phyloP scores from a whole-genome alignment of 2,797 vertebrate species.

The Poeciliopsis infans region DNA sequence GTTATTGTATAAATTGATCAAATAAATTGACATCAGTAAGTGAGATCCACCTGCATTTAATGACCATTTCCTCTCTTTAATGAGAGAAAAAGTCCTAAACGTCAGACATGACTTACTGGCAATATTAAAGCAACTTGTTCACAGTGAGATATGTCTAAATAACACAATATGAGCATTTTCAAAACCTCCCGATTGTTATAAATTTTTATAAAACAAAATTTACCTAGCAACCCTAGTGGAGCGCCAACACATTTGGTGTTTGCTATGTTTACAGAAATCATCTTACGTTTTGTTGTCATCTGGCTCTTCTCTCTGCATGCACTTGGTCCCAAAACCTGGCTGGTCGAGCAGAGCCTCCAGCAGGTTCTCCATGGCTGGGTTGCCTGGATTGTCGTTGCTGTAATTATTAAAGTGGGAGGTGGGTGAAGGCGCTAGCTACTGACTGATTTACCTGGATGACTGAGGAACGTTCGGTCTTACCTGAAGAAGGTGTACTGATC shows the following conservation, averaged over 20 bases:
- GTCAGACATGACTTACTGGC: too few relatives aligned
- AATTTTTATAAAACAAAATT: too few relatives aligned
- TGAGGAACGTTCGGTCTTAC: constrained; percentile 60
- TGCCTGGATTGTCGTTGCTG: constrained; percentile 85
- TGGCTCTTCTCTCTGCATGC: constrained; percentile 68
- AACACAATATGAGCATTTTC: too few relatives aligned
- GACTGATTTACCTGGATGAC: background rate
- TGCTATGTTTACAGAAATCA: background rate
- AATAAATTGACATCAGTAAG: too few relatives aligned
- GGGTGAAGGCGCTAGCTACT: background rate
- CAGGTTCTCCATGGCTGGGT: constrained; percentile 67
- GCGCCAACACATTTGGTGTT: background rate
- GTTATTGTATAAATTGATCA: too few relatives aligned
- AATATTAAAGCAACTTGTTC: too few relatives aligned
- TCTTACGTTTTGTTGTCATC: constrained; percentile 67
- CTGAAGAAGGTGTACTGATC: constrained; percentile 91
- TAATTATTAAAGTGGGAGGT: constrained; percentile 19
- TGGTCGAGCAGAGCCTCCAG: constrained; percentile 80
- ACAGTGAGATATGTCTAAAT: too few relatives aligned
- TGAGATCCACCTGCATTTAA: too few relatives aligned
- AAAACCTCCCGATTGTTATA: too few relatives aligned
- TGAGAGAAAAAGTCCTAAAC: too few relatives aligned
- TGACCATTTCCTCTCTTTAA: too few relatives aligned
- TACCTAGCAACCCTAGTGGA: too few relatives aligned
- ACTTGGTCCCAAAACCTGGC: constrained; percentile 84